Percentiles rank a stretch among this genome's conserved stretches.
Conservation (phyloP, 2,888 invertebrate genomes). For the Ypsolopha sequella region DNA sequence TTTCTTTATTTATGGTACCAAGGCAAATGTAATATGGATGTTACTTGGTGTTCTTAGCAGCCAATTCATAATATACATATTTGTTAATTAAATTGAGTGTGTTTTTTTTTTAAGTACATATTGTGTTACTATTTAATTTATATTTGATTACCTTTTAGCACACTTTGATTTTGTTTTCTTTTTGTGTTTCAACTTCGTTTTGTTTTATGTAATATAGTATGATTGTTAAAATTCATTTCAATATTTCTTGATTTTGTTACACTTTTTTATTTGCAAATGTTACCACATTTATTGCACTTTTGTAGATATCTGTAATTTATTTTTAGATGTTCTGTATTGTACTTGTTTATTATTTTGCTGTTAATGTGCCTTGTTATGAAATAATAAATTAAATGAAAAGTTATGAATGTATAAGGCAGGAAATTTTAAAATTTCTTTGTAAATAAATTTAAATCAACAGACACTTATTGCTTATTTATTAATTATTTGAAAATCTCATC, state of each 20-base stretch:
- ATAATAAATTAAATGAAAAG: neutral
- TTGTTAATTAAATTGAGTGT: neutral
- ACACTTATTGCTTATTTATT: neutral
- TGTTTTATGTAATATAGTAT: too few species aligned
- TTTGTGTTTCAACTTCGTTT: too few species aligned
- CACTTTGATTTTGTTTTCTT: too few species aligned
- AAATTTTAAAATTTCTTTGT: neutral
- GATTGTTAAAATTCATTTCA: too few species aligned
- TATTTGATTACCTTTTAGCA: too few species aligned
- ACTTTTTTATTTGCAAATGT: too few species aligned
- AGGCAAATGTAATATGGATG: conserved; percentile 87
- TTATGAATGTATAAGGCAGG: too few species aligned
- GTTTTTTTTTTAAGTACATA: too few species aligned
- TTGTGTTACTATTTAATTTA: too few species aligned
- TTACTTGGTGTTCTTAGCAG: conserved; percentile 77
- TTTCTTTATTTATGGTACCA: conserved; percentile 88
- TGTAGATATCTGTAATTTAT: too few species aligned
- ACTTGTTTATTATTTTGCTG: conserved; percentile 15
- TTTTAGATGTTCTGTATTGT: conserved; percentile 84
- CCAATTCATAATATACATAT: neutral
- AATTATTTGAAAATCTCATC: neutral
- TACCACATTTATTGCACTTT: too few species aligned
- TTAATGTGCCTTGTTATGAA: neutral
- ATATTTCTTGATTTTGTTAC: too few species aligned
- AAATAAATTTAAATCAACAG: neutral